A percentile compares a stretch with the other conserved stretches of the same genome.
phyloP scores from a whole-genome alignment of 2,113 vertebrate genomes.

The Cryptoleucopteryx plumbea region DNA sequence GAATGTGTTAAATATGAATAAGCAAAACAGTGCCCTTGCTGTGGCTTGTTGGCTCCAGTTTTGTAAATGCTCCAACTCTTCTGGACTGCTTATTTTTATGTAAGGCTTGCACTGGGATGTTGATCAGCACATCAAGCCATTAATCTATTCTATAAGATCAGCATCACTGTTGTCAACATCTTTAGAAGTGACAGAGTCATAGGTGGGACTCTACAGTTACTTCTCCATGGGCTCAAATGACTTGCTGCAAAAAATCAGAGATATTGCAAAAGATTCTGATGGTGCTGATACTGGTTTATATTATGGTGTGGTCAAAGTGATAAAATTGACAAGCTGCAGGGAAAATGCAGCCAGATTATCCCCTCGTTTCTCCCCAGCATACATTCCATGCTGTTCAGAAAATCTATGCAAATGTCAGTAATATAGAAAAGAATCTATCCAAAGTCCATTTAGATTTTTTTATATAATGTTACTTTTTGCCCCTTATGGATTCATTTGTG shows the following conservation, averaged over 20 bases:
- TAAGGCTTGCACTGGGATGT: background rate
- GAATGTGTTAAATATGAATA: background rate
- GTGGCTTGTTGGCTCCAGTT: background rate
- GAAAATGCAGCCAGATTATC: background rate
- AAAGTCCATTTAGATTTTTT: background rate
- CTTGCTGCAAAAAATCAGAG: background rate
- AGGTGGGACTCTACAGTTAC: background rate
- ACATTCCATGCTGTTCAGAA: background rate
- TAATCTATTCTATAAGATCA: background rate
- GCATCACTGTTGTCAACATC: background rate
- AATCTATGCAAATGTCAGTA: background rate
- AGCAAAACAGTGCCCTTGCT: background rate
- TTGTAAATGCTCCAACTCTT: background rate
- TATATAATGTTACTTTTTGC: background rate
- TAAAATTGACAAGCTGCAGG: background rate
- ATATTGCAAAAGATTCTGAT: background rate
- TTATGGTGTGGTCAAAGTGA: background rate
- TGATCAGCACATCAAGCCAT: background rate
- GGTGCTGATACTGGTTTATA: background rate
- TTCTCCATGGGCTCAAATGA: background rate
- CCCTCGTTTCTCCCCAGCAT: background rate
- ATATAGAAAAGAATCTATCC: background rate
- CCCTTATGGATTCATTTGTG: background rate
- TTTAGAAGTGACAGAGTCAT: background rate
- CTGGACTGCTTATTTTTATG: background rate